Evolutionary conservation across 1,140 invertebrate species (phyloP), one percentile per base, ranked within the genome.

Genomic region (Aphelenchoides avenae): DNA sequence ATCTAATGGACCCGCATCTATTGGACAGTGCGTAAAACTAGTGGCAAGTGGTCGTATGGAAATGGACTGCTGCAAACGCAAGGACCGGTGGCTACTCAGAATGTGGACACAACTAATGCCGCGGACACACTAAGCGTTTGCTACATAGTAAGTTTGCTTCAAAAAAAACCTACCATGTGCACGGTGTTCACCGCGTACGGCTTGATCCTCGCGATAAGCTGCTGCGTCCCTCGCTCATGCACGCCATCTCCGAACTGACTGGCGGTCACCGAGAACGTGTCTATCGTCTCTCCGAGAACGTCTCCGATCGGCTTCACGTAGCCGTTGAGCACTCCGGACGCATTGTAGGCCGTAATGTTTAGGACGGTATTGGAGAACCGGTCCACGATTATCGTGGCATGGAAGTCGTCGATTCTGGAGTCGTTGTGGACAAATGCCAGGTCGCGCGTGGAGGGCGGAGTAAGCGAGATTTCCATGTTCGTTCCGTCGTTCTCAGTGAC

Each of bases 381-480:
- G 30, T 68, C 65, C n/a, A 68, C 52, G 13, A 68, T 24, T 31
- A 68, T 59, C 20, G 47, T 13, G n/a, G 52, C 65, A 15, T 40
- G 27, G 30, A 68, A 68, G 39, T 68, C 65, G 13, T 26, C 40
- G 20, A 68, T 33, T 36, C 49, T 13, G 4, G 61, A 66, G 24
- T 66, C 66, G 26, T 71, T 71, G 37, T 68, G 65, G 22, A 68
- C 53, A 44, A 68, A 68, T 6, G 37, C 15, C 13, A 66, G 24
- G 20, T 58, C 29, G 18, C 48, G 41, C n/a, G 27, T 18, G 2
- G 31, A 18, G 11, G 27, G 34, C n/a, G 65, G 22, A 9, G 52
- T 46, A 13, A 67, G 24, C 9, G 61, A 57, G 13, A 67, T 34
- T 41, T 67, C 65, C 9, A 67, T 18, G 18, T 52, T 69, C 24